These are phyloP conservation scores for Macrotrachela quadricornifera DNA, from an alignment of 1,140 invertebrate species.

Conservation along the genomic window DNA sequence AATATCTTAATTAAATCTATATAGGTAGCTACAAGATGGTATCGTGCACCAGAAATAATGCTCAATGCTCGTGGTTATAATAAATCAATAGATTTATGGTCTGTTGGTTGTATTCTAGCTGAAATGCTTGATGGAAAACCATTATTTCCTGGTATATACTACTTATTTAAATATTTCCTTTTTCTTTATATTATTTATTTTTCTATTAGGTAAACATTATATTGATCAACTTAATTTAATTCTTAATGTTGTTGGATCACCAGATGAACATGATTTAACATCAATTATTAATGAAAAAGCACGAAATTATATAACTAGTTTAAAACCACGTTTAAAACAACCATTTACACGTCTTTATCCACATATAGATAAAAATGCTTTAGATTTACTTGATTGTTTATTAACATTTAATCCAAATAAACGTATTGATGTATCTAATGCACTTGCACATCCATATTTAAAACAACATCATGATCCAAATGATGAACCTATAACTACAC, in stretches of 20 bases:
- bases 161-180: slow-evolving; percentile 55
- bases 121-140: slow-evolving; percentile 77
- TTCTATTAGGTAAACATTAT: slow-evolving; percentile 53
- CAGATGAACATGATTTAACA: slow-evolving; percentile 1
- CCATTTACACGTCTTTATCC: too few relatives aligned
- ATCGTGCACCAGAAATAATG: slow-evolving; percentile 95
- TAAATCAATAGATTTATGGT: slow-evolving; percentile 43
- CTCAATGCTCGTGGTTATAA: slow-evolving; percentile 92
- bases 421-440: slow-evolving; percentile 83
- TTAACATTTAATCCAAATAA: slow-evolving; percentile 95
- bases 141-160: slow-evolving; percentile 92
- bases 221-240: slow-evolving; percentile 16
- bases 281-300: too few relatives aligned
- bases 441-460: slow-evolving; percentile 90
- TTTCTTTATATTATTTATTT: too few relatives aligned
- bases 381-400: slow-evolving; percentile 94
- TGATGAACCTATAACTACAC: slow-evolving; percentile 92
- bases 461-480: slow-evolving; percentile 98
- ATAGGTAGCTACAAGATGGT: slow-evolving; percentile 73
- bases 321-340: too few relatives aligned
- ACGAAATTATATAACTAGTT: too few relatives aligned
- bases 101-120: slow-evolving; percentile 89
- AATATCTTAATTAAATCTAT: too few relatives aligned
- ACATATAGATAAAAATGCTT: slow-evolving; percentile 32
- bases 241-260: slow-evolving; percentile 1